phyloP scores from a whole-genome alignment of 2,797 vertebrate species.

The Siniperca undulata region DNA sequence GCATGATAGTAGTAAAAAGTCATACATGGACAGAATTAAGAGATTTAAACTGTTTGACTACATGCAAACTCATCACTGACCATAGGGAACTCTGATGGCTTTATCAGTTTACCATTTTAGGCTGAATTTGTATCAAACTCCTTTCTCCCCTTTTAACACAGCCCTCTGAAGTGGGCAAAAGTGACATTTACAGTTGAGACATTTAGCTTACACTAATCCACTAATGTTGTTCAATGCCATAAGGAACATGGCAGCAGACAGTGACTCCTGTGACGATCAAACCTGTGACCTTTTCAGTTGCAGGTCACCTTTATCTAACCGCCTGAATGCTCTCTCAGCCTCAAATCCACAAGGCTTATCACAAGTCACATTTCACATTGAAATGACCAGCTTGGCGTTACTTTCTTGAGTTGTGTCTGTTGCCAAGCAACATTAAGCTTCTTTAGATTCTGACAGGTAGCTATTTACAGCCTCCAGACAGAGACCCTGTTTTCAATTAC shows the following conservation, averaged over 20 bases:
- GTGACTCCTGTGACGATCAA: conserved; percentile 17
- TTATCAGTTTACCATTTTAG: conserved; percentile 6
- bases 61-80: conserved; percentile 44
- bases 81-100: conserved; percentile 36
- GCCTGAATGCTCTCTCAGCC: conserved; percentile 27
- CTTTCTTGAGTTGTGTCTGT: conserved; percentile 57
- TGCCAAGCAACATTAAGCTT: conserved; percentile 72
- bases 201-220: conserved; percentile 7
- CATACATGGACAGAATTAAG: conserved; percentile 1
- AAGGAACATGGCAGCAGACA: not conserved
- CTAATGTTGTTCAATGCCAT: not conserved
- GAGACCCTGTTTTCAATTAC: conserved; percentile 45
- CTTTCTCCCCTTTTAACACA: conserved; percentile 23
- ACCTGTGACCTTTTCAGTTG: conserved; percentile 27
- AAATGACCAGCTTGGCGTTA: conserved; percentile 50
- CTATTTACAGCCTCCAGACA: conserved; percentile 69
- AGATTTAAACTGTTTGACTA: conserved; percentile 8
- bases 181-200: not conserved
- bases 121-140: conserved; percentile 57
- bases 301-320: conserved; percentile 29
- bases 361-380: conserved; percentile 57
- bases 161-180: not conserved
- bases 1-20: conserved; percentile 35
- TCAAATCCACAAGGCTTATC: conserved; percentile 50
- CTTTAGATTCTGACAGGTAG: conserved; percentile 67